Conservation (phyloP, 2,888 invertebrate species). For the Dicranocentrus wangi region DNA sequence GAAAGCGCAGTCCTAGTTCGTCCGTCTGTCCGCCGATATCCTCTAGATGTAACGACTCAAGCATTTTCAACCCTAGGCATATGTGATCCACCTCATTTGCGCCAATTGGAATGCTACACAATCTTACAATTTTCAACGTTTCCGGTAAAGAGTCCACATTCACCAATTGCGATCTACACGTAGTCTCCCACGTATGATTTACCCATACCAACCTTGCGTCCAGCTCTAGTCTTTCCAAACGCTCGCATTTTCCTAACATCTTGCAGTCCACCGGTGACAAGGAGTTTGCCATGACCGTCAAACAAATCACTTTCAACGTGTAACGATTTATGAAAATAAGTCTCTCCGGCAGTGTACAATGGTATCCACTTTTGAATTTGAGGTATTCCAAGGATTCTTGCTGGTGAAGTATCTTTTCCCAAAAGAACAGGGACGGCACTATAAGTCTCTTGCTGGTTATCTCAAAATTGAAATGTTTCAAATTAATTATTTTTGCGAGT, state of each 20-base stretch:
- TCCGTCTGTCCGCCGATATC: conserved; percentile 48
- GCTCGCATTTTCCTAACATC: conserved; percentile 30
- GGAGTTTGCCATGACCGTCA: conserved; percentile 47
- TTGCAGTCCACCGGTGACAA: conserved; percentile 48
- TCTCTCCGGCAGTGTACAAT: conserved; percentile 40
- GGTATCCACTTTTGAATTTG: conserved; percentile 51
- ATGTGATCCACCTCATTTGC: conserved; percentile 40
- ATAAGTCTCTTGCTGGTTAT: conserved; percentile 46
- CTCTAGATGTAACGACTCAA: conserved; percentile 36
- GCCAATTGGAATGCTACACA: conserved; percentile 49
- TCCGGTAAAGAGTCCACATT: conserved; percentile 22
- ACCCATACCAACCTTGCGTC: conserved; percentile 40
- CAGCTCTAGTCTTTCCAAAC: conserved; percentile 30
- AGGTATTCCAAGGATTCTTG: conserved; percentile 49
- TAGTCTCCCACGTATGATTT: conserved; percentile 42
- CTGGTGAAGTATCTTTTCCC: conserved; percentile 49
- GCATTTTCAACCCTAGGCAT: conserved; percentile 26
- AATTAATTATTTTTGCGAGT: conserved; percentile 37
- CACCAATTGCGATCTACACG: conserved; percentile 39
- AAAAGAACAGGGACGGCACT: conserved; percentile 37
- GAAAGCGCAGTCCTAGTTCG: conserved; percentile 32
- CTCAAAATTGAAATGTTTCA: conserved; percentile 46
- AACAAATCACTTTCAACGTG: conserved; percentile 29
- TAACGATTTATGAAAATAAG: conserved; percentile 36
- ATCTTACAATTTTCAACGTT: conserved; percentile 13